Base-by-base conservation (phyloP, 2,888 invertebrate species). In the Cremastobaeus sp. region DNA sequence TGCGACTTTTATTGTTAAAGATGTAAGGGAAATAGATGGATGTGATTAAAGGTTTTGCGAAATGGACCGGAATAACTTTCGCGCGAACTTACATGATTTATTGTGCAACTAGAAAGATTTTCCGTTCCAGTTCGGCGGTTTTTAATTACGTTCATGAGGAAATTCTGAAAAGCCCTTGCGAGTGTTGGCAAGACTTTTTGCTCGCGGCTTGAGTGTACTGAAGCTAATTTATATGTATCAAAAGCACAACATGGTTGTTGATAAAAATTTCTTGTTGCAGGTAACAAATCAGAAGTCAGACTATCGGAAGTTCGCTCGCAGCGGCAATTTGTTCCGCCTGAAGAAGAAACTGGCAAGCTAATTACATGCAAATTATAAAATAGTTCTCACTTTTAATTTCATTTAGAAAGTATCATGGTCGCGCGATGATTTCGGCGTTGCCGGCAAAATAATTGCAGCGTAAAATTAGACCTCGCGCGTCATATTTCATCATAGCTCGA, bases 1-100 rank as follows among this genome's bases (percentile, higher is more conserved):
- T 20, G 55, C 18, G 21, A 50, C 57, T 59, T 59, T 50, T 59
- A 59, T 68, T 68, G 68, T 30, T n/a, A n/a, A n/a, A n/a, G n/a
- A n/a, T 21, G 20, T 35, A 15, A 20, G 20, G 37, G 37, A 45
- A 41, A 37, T 43, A 59, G 52, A 52, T 43, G 28, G 43, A 64
- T 59, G 25, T 28, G 50, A 64, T 64, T 64, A 35, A 30, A 11
- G 45, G 45, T 37, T 64, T 64, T 45, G 65, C 48, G 57, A 43
- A 57, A 66, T 59, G 30, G 52, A 43, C 50, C 34, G 48, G 48
- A 43, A 57, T 68, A 68, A 66, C 65, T 65, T 66, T 65, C 39
- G 41, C 41, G 39, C 37, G 28, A 57, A 57, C 50, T 57, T 41
- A 66, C 43, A 57, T 59, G 66, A 68, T 11, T 50, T 41, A 68